Percentiles rank a stretch among this genome's conserved stretches.
Conservation (phyloP, 2,888 invertebrate species). For the Pachydiplax longipennis region DNA sequence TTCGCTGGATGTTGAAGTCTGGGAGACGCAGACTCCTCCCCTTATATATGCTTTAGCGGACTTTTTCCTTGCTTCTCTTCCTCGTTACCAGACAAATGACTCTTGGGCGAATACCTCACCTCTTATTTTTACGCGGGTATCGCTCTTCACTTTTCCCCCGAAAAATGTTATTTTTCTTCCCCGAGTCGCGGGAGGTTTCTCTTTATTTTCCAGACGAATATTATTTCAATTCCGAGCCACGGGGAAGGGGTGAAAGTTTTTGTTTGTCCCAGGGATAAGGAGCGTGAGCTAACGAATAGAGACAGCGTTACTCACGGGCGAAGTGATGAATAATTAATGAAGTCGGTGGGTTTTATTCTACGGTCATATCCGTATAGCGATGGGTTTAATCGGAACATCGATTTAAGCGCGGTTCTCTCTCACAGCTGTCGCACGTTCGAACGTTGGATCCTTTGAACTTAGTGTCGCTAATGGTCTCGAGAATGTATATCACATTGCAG, state of each 20-base stretch:
- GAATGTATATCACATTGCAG: too few species aligned
- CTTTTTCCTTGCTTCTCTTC: background rate
- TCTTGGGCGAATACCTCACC: background rate
- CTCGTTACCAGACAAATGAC: constrained; percentile 9
- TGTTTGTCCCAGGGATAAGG: background rate
- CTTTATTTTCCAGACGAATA: background rate
- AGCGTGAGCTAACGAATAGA: background rate
- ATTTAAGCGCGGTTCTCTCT: background rate
- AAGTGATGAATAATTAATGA: background rate
- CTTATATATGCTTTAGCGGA: background rate
- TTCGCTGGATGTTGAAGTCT: constrained; percentile 41
- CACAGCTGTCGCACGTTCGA: background rate
- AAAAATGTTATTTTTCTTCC: background rate
- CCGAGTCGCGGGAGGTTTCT: background rate
- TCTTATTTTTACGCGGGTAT: background rate
- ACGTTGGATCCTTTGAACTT: too few species aligned
- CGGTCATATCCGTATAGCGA: background rate
- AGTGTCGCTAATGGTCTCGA: too few species aligned
- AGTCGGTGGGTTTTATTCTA: background rate
- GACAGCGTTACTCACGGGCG: background rate
- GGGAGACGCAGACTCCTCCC: background rate
- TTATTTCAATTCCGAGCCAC: background rate
- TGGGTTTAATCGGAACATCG: background rate
- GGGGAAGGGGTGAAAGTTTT: background rate
- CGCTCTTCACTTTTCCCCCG: background rate